A percentile compares a stretch with the other conserved stretches of the same genome.
phyloP scores from a whole-genome alignment of 2,888 invertebrate genomes.

The Ctenicera cuprea region DNA sequence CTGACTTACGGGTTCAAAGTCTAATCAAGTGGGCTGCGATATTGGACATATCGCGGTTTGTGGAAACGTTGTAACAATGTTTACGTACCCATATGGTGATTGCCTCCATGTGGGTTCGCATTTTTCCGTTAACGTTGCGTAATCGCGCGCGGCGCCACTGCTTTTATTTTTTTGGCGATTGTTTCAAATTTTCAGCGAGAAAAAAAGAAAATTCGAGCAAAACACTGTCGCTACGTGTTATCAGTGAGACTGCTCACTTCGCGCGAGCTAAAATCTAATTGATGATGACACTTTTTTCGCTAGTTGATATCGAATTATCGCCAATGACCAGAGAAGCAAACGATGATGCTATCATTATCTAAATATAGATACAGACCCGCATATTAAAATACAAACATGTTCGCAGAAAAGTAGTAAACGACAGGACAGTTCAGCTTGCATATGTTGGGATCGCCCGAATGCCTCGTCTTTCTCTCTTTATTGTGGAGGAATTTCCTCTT shows the following conservation, averaged over 20 bases:
- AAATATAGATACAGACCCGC: slow-evolving; percentile 57
- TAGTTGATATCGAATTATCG: slow-evolving; percentile 49
- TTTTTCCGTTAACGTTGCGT: slow-evolving; percentile 29
- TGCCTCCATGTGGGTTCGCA: slow-evolving; percentile 40
- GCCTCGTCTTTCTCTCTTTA: slow-evolving; percentile 60
- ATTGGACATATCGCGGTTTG: slow-evolving; percentile 45
- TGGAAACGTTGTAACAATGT: slow-evolving; percentile 43
- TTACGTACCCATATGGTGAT: slow-evolving; percentile 45
- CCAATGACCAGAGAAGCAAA: slow-evolving; percentile 48
- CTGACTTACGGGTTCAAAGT: slow-evolving; percentile 58
- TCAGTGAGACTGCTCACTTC: slow-evolving; percentile 26
- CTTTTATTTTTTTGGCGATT: slow-evolving; percentile 4
- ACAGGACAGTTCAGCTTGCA: slow-evolving; percentile 33
- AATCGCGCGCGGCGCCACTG: slow-evolving; percentile 19
- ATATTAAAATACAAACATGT: slow-evolving; percentile 42
- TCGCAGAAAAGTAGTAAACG: slow-evolving; percentile 45
- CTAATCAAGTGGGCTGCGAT: slow-evolving; percentile 50
- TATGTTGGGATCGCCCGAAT: slow-evolving; percentile 63
- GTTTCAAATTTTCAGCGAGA: neutral
- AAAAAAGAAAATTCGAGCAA: neutral
- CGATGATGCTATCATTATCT: slow-evolving; percentile 61
- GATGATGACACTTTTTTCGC: slow-evolving; percentile 49
- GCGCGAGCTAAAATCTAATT: slow-evolving; percentile 30
- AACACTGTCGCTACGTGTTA: slow-evolving; percentile 9
- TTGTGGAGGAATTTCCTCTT: slow-evolving; percentile 64